These are phyloP conservation scores for Dendropsophus ebraccatus DNA, from an alignment of 2,113 vertebrate species.

Conservation along the genomic window DNA sequence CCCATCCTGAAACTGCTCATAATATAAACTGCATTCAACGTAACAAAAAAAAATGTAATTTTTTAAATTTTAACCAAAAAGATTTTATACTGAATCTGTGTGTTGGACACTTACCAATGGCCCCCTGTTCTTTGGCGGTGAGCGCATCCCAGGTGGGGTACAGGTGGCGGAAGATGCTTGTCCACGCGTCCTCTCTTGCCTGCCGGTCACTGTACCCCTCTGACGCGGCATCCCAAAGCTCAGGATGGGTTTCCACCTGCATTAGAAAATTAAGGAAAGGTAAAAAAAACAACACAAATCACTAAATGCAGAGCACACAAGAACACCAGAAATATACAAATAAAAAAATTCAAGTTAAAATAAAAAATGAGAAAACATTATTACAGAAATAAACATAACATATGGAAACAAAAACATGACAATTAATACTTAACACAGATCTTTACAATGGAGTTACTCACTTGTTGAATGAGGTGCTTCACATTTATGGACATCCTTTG, in stretches of 20 bases:
- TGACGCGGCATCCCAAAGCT: background rate
- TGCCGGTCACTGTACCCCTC: background rate
- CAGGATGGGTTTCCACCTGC: constrained; percentile 16
- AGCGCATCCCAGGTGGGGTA: background rate
- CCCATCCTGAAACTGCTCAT: background rate
- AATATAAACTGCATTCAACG: background rate
- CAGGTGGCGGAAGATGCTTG: background rate
- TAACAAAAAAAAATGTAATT: background rate
- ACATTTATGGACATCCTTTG: constrained; percentile 28
- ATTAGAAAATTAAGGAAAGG: background rate
- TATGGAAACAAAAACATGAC: background rate
- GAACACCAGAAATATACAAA: background rate
- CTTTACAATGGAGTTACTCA: constrained; percentile 8
- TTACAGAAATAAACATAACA: background rate
- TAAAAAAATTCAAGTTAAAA: background rate
- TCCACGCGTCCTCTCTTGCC: constrained; percentile 3
- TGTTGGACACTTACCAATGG: background rate
- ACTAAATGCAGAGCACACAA: background rate
- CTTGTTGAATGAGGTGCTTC: constrained; percentile 22
- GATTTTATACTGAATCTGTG: background rate
- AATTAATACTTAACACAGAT: background rate
- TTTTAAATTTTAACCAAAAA: background rate
- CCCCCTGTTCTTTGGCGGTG: background rate
- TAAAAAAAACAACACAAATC: background rate
- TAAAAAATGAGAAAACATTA: background rate